A percentile compares a stretch with the other conserved stretches of the same genome.
Evolutionary conservation across 2,888 invertebrate genomes (phyloP).

Genomic region (Diaperis boleti): DNA sequence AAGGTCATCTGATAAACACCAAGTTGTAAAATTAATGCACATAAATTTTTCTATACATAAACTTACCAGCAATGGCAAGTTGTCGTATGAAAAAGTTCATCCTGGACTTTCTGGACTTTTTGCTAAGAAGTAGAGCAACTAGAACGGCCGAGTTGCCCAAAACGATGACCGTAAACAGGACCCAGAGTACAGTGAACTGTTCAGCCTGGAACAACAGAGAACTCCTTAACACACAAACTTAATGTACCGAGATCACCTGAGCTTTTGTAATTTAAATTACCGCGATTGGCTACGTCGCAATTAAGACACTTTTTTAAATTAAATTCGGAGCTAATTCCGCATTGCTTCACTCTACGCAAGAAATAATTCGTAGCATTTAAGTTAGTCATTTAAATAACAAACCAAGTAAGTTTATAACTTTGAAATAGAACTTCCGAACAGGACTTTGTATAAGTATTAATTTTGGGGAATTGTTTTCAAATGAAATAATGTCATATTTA

Average conservation of each 20-base stretch:
- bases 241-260: constrained; percentile 35
- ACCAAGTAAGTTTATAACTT: background rate
- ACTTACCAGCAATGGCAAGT: constrained; percentile 75
- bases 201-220: constrained; percentile 70
- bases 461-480: background rate
- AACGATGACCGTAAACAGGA: constrained; percentile 74
- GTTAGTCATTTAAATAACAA: constrained; percentile 8
- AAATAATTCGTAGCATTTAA: background rate
- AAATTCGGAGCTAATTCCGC: constrained; percentile 8
- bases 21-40: no score
- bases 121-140: constrained; percentile 71
- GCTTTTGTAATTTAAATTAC: constrained; percentile 29
- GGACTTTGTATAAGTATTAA: no score
- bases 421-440: background rate
- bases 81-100: constrained; percentile 81
- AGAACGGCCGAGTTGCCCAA: constrained; percentile 75
- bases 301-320: constrained; percentile 27
- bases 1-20: no score
- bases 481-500: no score
- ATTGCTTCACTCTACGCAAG: no score
- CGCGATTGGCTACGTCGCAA: constrained; percentile 6
- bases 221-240: constrained; percentile 32
- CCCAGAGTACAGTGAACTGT: constrained; percentile 73
- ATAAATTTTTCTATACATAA: no score
- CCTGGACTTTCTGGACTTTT: constrained; percentile 74